Percentiles rank a stretch among this genome's conserved stretches.
phyloP scores from a whole-genome alignment of 92 coral and sea anemone genomes.

The Phenganax stokvisi region DNA sequence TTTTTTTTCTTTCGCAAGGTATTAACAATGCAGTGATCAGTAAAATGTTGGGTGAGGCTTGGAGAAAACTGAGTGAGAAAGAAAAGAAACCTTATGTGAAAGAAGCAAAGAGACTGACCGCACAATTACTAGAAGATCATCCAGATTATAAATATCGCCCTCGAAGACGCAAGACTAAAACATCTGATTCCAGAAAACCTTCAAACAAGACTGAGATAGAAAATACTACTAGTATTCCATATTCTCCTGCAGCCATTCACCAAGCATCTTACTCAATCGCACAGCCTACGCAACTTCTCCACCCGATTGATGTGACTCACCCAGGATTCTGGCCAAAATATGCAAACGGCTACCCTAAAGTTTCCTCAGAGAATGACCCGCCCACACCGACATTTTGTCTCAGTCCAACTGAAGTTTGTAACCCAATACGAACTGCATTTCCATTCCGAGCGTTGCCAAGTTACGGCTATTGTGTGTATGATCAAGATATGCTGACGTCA shows the following conservation, averaged over 20 bases:
- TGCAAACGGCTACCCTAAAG: neutral
- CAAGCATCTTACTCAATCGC: slow-evolving; percentile 7
- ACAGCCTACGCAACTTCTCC: slow-evolving; percentile 19
- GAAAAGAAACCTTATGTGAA: slow-evolving; percentile 30
- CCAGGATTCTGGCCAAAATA: slow-evolving; percentile 32
- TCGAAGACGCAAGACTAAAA: slow-evolving; percentile 28
- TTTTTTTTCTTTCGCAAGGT: neutral
- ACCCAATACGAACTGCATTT: slow-evolving; percentile 24
- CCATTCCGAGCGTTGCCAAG: slow-evolving; percentile 17
- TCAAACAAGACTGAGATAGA: slow-evolving; percentile 7
- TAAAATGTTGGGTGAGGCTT: slow-evolving; percentile 38
- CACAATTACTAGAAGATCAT: slow-evolving; percentile 37
- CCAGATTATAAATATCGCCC: slow-evolving; percentile 41
- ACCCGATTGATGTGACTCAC: neutral
- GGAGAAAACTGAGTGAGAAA: slow-evolving; percentile 36
- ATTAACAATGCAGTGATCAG: slow-evolving; percentile 36
- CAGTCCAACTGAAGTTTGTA: slow-evolving; percentile 22
- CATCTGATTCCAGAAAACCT: slow-evolving; percentile 21
- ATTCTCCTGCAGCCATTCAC: slow-evolving; percentile 5
- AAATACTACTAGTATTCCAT: neutral
- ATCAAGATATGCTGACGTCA: slow-evolving; percentile 30
- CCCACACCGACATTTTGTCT: slow-evolving; percentile 34
- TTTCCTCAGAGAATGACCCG: slow-evolving; percentile 19
- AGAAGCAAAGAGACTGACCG: slow-evolving; percentile 34
- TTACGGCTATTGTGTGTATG: slow-evolving; percentile 24